Percentiles rank a stretch among this genome's conserved stretches.
These are phyloP conservation scores for Sweltsa coloradensis DNA, from an alignment of 1,140 invertebrate species.

Conservation along the genomic window DNA sequence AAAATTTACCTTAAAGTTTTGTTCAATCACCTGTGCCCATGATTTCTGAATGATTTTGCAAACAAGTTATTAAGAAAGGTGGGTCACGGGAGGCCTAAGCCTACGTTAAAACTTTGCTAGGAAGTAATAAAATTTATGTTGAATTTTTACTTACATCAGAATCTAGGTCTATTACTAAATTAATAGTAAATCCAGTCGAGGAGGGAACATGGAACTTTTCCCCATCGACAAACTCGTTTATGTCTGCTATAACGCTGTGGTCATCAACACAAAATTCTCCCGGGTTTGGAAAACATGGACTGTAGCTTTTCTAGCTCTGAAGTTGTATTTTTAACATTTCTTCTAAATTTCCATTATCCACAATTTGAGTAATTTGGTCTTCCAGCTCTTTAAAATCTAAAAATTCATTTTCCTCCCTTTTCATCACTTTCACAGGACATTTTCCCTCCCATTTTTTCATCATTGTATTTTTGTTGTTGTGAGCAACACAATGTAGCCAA, in stretches of 20 bases:
- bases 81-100: too few species aligned
- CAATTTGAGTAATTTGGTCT: conserved; percentile 15
- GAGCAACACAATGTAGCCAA: too few species aligned
- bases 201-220: conserved; percentile 33
- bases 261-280: conserved; percentile 55
- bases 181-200: conserved; percentile 44
- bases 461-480: too few species aligned
- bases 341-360: conserved; percentile 18
- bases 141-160: too few species aligned
- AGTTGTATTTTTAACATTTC: conserved; percentile 39
- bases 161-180: conserved; percentile 35
- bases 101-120: too few species aligned
- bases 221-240: conserved; percentile 44
- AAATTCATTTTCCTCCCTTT: conserved; percentile 11
- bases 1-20: too few species aligned
- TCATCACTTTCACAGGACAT: too few species aligned
- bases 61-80: too few species aligned
- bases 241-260: conserved; percentile 39
- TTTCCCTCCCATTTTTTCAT: too few species aligned
- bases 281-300: conserved; percentile 58
- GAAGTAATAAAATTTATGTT: too few species aligned
- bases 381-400: conserved; percentile 17
- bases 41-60: too few species aligned
- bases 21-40: too few species aligned
- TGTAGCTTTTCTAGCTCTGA: conserved; percentile 62